These are phyloP conservation scores for Syncerus caffer DNA, from an alignment of 2,797 vertebrate genomes.

Conservation along the genomic window DNA sequence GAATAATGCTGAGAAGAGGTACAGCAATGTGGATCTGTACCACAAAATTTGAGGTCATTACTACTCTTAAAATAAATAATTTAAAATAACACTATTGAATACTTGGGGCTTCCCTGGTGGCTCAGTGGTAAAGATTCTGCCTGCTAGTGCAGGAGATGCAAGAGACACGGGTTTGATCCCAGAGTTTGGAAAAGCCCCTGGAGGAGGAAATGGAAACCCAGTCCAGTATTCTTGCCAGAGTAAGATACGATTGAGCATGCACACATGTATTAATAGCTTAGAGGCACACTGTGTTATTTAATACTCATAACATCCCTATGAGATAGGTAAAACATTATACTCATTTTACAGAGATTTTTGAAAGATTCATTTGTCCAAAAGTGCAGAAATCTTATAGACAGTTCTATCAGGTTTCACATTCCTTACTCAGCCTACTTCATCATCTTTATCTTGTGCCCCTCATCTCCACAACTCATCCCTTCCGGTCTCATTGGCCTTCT, in stretches of 20 bases:
- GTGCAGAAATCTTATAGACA: conserved; percentile 9
- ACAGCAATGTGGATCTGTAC: background rate
- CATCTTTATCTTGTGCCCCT: background rate
- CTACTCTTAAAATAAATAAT: background rate
- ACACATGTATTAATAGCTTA: background rate
- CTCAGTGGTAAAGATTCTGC: background rate
- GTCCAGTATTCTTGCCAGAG: background rate
- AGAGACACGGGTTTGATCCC: background rate
- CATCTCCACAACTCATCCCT: background rate
- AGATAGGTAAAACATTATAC: background rate
- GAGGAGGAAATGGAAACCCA: background rate
- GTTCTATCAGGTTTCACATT: background rate
- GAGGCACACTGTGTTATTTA: background rate
- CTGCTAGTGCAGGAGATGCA: background rate
- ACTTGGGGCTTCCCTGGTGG: background rate
- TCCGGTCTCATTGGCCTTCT: background rate
- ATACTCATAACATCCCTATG: background rate
- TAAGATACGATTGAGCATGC: background rate
- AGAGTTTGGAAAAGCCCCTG: background rate
- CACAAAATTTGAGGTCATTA: background rate
- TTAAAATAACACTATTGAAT: conserved; percentile 5
- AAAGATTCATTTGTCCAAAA: background rate
- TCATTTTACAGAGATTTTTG: conserved; percentile 15
- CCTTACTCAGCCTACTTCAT: background rate
- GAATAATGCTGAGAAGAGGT: background rate